Evolutionary conservation across 1,140 invertebrate species (phyloP), one percentile per base, ranked within the genome.

Genomic region (Cherax destructor): DNA sequence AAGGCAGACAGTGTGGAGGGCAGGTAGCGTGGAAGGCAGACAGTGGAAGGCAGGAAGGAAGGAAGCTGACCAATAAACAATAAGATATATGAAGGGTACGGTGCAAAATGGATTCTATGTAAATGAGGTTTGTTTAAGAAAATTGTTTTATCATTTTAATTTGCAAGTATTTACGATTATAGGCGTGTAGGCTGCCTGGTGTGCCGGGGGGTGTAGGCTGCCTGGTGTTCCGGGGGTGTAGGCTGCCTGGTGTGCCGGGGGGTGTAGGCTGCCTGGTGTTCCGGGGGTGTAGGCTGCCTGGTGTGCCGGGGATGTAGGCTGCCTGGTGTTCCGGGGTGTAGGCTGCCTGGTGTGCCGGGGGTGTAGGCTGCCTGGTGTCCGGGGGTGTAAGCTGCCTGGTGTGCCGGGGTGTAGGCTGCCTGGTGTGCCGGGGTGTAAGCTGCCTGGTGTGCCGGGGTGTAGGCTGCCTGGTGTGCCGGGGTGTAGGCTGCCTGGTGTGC

Each of bases 131-230:
- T 86, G 84, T 86, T 87, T 78, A 87, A 87, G 85, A 87, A 87
- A 87, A 87, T 87, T 87, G 85, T 87, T 52, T 78, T 87, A 87
- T 87, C 85, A 87, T 87, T 77, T 86, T 87, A 87, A 87, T 87
- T 87, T 86, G 49, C n/a, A 18, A 61, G 76, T 79, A 87, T 87
- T 87, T 87, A 87, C 52, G 85, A 76, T 87, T 86, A 86, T 86
- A 77, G 84, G 72, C 47, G 69, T 0, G 11, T 49, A n/a, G 85
- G n/a, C 50, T 77, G 85, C 16, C 10, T n/a, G 79, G 79, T 21
- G 52, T 13, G 24, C 24, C 24, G 47, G 41, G 5, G 61, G 61
- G n/a, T n/a, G n/a, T n/a, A 41, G 30, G 30, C 2, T 41, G 30
- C 30, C 30, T 41, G 30, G 52, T 56, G 52, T n/a, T n/a, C n/a